These are phyloP conservation scores for Plagiodera versicolora DNA, from an alignment of 2,888 invertebrate genomes.

Conservation along the genomic window DNA sequence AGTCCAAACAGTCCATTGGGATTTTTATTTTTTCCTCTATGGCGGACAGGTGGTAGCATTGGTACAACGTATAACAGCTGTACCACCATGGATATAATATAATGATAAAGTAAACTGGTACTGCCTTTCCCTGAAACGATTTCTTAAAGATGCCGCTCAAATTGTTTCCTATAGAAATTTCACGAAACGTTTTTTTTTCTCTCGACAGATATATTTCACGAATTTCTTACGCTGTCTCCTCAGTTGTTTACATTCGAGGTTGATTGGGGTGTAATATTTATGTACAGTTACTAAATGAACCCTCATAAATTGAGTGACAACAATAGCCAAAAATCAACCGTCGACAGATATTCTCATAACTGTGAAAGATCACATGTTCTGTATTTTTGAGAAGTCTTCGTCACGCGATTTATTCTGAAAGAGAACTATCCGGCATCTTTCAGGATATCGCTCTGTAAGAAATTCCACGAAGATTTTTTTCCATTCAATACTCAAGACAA, in stretches of 20 bases:
- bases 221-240: neutral
- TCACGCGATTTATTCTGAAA: too few relatives aligned
- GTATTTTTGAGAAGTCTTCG: too few relatives aligned
- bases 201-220: neutral
- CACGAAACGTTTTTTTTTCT: neutral
- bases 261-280: conserved; percentile 13
- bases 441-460: too few relatives aligned
- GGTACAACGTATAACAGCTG: conserved; percentile 6
- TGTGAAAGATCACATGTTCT: too few relatives aligned
- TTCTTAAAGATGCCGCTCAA: neutral
- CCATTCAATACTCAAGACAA: too few relatives aligned
- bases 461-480: too few relatives aligned
- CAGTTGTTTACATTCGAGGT: conserved; percentile 11
- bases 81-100: conserved; percentile 9
- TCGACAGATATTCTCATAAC: neutral
- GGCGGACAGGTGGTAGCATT: neutral
- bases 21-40: neutral
- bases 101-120: conserved; percentile 12
- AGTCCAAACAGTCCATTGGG: neutral
- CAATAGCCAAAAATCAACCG: neutral
- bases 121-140: conserved; percentile 1
- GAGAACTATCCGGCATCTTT: too few relatives aligned
- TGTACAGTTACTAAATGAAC: neutral
- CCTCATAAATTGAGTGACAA: conserved; percentile 9
- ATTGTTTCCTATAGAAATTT: neutral